These are phyloP conservation scores for Bungarus multicinctus DNA, from an alignment of 2,113 vertebrate genomes.

Conservation along the genomic window DNA sequence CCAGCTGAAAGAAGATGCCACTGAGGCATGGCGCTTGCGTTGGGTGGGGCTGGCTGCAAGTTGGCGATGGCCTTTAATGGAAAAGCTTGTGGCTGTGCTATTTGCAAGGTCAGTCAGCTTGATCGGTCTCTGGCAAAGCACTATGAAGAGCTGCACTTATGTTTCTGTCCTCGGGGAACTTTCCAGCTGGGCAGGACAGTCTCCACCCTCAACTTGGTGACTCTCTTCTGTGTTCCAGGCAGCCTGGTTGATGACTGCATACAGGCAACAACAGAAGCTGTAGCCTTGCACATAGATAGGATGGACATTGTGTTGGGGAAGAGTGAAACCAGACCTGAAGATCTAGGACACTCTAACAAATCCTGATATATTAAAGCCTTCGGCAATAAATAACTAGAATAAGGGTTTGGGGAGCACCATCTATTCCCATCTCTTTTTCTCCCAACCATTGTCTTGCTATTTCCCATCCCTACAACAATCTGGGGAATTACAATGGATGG, in stretches of 20 bases:
- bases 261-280: background rate
- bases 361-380: background rate
- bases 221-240: background rate
- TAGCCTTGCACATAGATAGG: background rate
- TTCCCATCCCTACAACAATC: background rate
- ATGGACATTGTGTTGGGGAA: background rate
- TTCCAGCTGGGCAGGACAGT: background rate
- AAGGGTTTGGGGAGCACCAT: background rate
- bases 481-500: background rate
- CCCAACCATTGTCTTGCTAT: background rate
- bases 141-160: constrained; percentile 46
- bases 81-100: constrained; percentile 12
- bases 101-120: constrained; percentile 37
- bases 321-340: background rate
- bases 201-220: background rate
- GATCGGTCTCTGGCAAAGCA: constrained; percentile 36
- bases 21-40: background rate
- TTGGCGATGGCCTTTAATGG: background rate
- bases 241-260: background rate
- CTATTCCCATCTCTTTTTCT: background rate
- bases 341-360: background rate
- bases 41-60: background rate
- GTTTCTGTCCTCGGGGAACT: constrained; percentile 42
- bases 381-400: background rate
- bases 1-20: background rate